Base-by-base conservation (phyloP, 2,113 vertebrate species). In the Chaenogobius annularis region DNA sequence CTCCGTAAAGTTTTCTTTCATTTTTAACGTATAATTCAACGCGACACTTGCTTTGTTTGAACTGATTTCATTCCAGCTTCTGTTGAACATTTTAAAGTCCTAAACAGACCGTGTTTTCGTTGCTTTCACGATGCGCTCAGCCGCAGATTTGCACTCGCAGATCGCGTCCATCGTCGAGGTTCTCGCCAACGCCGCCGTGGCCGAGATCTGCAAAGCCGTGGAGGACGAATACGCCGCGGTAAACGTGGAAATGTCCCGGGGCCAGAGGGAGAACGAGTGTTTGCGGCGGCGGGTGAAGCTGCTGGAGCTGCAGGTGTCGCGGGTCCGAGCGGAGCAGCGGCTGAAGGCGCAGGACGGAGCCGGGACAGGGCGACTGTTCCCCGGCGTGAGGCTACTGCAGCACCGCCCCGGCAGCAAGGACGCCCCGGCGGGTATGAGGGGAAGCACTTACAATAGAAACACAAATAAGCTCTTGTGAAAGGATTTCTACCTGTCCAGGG, bases 111-210 rank as follows among this genome's bases (percentile, higher is more conserved):
- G 17, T 9, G 19, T 54, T 20, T 54, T 20, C 7, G 50, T 54
- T 10, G 19, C 17, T 50, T 17, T 54, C 50, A 20, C 50, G 19
- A 86, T 87, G 88, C 78, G 84, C 56, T 10, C 78, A 1, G 63
- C 78, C 11, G 55, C 70, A 23, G 87, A 86, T n/a, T 88, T 91
- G 72, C 87, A 88, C 7, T 74, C 81, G 9, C 86, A 91, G 72
- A 79, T 91, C 37, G 89, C 90, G 66, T 91, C 90, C 67, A 89
- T 91, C 80, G 82, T 91, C 86, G 90, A 91, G 87, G 89, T 86
- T 1, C 73, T 91, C 37, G 89, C 89, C 1, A 91, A 91, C 78
- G 85, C 90, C 7, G 90, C 89, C 20, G 89, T 91, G 0, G 78
- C 85, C 0, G 89, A 91, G 43, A 90, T 91, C 10, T 90, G 90